These are phyloP conservation scores for Drosophila lowei DNA, from an alignment of 1,140 invertebrate genomes.

Conservation along the genomic window DNA sequence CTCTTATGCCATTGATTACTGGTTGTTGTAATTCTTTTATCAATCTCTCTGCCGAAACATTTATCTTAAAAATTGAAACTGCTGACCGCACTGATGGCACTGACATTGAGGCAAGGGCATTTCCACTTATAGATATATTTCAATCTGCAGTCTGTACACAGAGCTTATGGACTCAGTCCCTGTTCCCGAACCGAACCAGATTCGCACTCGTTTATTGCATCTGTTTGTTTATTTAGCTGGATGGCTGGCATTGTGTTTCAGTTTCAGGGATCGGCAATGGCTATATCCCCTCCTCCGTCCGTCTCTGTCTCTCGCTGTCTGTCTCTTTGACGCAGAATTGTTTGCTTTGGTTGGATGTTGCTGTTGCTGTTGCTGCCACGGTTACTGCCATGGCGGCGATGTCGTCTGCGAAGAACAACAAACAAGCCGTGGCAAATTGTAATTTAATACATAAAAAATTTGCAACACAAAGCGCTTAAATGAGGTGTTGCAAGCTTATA, in stretches of 20 bases:
- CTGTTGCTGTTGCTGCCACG: slow-evolving; percentile 12
- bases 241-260: slow-evolving; percentile 69
- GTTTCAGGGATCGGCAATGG: slow-evolving; percentile 58
- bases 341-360: slow-evolving; percentile 47
- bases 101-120: slow-evolving; percentile 27
- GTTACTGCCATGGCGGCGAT: slow-evolving; percentile 27
- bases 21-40: too few species aligned
- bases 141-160: slow-evolving; percentile 49
- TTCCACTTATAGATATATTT: slow-evolving; percentile 59
- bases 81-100: not conserved
- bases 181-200: slow-evolving; percentile 12
- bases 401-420: slow-evolving; percentile 29
- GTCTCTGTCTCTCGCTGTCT: slow-evolving; percentile 15
- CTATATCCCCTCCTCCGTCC: not conserved
- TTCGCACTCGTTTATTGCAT: slow-evolving; percentile 49
- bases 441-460: slow-evolving; percentile 75
- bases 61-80: slow-evolving; percentile 7
- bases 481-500: slow-evolving; percentile 76
- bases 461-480: slow-evolving; percentile 77
- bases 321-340: slow-evolving; percentile 35
- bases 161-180: slow-evolving; percentile 1
- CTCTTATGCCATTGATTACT: too few species aligned
- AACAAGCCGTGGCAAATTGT: slow-evolving; percentile 71
- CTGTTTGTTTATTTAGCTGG: slow-evolving; percentile 72
- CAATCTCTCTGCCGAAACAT: too few species aligned